Evolutionary conservation across 2,113 vertebrate genomes (phyloP).

Genomic region (Addax nasomaculatus): DNA sequence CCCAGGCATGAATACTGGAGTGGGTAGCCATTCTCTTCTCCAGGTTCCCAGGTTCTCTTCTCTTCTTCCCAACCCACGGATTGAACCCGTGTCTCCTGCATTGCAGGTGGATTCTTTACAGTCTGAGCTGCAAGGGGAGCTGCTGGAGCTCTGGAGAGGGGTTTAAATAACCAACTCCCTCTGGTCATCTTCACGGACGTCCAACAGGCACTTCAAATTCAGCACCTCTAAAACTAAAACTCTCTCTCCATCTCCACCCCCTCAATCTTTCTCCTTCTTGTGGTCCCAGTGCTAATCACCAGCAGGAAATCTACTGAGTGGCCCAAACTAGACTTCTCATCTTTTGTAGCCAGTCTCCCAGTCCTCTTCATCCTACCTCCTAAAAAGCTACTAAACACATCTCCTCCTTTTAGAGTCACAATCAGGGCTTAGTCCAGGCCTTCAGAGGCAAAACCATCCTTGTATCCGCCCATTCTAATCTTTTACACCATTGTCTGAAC

Average conservation of each 20-base stretch:
- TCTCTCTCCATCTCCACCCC: background rate
- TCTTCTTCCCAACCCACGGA: background rate
- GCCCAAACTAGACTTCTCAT: background rate
- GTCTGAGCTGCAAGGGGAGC: accelerated
- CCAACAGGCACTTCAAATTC: background rate
- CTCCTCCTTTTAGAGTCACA: background rate
- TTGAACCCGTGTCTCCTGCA: background rate
- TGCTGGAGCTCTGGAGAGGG: background rate
- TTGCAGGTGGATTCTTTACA: background rate
- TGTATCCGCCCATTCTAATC: background rate
- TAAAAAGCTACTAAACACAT: background rate
- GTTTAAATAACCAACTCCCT: background rate
- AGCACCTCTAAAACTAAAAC: background rate
- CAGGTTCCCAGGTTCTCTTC: background rate
- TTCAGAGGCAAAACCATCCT: background rate
- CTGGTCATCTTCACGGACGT: background rate
- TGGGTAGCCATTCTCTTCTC: background rate
- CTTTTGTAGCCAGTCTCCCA: background rate
- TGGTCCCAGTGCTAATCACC: background rate
- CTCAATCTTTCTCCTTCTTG: background rate
- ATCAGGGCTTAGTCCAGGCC: background rate
- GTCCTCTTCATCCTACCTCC: background rate
- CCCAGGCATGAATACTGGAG: background rate
- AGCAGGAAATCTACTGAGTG: background rate
- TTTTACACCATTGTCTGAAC: background rate